A percentile compares a stretch with the other conserved stretches of the same genome.
Conservation (phyloP, 1,140 invertebrate species). For the Saccostrea cuccullata region DNA sequence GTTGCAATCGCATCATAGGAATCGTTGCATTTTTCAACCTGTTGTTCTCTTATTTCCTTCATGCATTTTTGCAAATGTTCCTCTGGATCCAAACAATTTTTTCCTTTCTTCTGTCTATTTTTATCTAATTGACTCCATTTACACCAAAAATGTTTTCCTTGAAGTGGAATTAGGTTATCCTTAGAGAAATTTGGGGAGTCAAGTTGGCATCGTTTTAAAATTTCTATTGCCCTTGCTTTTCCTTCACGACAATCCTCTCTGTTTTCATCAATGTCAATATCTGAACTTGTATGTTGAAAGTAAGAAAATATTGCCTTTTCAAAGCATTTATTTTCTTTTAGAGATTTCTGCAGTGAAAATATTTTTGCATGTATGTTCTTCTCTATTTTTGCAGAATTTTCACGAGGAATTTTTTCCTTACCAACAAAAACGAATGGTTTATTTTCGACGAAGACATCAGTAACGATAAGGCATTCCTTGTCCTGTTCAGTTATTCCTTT, state of each 20-base stretch:
- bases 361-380: background rate
- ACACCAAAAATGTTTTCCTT: background rate
- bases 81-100: background rate
- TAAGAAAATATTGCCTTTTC: too few species aligned
- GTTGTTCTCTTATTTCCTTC: background rate
- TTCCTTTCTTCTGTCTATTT: background rate
- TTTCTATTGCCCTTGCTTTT: background rate
- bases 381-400: too few species aligned
- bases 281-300: background rate
- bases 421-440: background rate
- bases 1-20: background rate
- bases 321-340: background rate
- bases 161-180: background rate
- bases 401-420: too few species aligned
- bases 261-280: constrained; percentile 5
- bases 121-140: background rate
- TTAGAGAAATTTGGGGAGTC: background rate
- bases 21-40: background rate
- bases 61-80: background rate
- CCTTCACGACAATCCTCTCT: background rate
- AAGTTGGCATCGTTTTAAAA: background rate
- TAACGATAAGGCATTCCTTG: background rate
- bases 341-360: background rate
- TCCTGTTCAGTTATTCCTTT: too few species aligned
- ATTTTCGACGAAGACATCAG: background rate